phyloP scores from a whole-genome alignment of 2,797 vertebrate genomes.

The Takifugu rubripes region DNA sequence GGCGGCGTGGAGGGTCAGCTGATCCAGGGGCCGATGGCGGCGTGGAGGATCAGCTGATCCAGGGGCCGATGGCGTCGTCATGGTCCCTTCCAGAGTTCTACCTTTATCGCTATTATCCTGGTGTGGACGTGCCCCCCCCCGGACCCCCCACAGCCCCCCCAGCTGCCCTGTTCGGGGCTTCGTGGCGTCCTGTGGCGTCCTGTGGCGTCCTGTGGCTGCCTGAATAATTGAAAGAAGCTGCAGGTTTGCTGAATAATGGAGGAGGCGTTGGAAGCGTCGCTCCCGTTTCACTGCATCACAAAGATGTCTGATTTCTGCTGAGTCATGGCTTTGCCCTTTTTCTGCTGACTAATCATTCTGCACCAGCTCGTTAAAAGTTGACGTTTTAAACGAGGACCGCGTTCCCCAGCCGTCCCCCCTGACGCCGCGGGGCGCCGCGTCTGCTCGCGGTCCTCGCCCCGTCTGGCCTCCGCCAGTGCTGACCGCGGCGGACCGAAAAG shows the following conservation, averaged over 20 bases:
- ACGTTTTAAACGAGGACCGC: neutral
- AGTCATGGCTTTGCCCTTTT: neutral
- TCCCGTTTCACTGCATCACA: neutral
- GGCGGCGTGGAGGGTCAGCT: no score
- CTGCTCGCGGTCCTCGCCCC: slow-evolving; percentile 1
- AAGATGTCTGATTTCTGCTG: neutral
- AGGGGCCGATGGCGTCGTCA: no score
- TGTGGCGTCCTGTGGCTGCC: neutral
- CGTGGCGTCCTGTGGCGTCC: no score
- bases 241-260: slow-evolving; percentile 40
- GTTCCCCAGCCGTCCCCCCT: slow-evolving; percentile 6
- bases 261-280: neutral
- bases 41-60: no score
- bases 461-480: slow-evolving; percentile 30
- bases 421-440: neutral
- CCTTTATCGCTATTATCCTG: no score
- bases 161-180: no score
- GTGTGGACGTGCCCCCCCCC: no score
- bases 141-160: no score
- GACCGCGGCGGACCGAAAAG: slow-evolving; percentile 34
- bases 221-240: slow-evolving; percentile 54
- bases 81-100: no score
- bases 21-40: no score
- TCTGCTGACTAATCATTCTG: neutral
- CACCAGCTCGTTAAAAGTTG: neutral